Conservation (phyloP, 1,140 invertebrate genomes). For the Heliothis virescens region DNA sequence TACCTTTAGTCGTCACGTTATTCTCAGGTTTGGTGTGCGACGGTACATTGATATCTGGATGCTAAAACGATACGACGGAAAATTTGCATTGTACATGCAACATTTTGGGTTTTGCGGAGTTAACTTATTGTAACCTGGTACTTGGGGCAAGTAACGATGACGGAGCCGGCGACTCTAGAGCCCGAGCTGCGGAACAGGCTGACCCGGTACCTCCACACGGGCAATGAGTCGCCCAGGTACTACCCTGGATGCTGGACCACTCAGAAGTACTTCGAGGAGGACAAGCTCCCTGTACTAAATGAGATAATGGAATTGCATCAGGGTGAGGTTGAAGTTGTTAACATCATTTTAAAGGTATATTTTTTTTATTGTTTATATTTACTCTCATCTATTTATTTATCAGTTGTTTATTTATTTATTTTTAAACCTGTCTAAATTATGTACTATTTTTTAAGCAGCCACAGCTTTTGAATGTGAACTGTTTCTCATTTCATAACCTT, state of each 20-base stretch:
- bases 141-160: constrained; percentile 40
- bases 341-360: constrained; percentile 84
- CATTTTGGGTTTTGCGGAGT: constrained; percentile 42
- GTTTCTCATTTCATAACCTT: too few species aligned
- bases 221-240: constrained; percentile 86
- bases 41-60: constrained; percentile 46
- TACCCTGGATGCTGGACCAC: constrained; percentile 87
- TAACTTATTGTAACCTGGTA: not conserved
- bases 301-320: constrained; percentile 73
- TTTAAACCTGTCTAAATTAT: too few species aligned
- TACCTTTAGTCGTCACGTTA: constrained; percentile 61
- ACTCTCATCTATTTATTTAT: not conserved
- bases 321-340: constrained; percentile 79
- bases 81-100: constrained; percentile 46
- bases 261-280: constrained; percentile 84
- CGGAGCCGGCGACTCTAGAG: constrained; percentile 60
- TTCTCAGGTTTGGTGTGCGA: constrained; percentile 56
- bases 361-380: not conserved
- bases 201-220: constrained; percentile 85
- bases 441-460: too few species aligned
- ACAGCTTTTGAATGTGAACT: too few species aligned
- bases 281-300: constrained; percentile 81
- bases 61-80: constrained; percentile 23
- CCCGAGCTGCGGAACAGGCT: constrained; percentile 73
- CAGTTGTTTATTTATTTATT: not conserved